Conservation (phyloP, 2,797 vertebrate genomes). For the Ceyx erithaca region DNA sequence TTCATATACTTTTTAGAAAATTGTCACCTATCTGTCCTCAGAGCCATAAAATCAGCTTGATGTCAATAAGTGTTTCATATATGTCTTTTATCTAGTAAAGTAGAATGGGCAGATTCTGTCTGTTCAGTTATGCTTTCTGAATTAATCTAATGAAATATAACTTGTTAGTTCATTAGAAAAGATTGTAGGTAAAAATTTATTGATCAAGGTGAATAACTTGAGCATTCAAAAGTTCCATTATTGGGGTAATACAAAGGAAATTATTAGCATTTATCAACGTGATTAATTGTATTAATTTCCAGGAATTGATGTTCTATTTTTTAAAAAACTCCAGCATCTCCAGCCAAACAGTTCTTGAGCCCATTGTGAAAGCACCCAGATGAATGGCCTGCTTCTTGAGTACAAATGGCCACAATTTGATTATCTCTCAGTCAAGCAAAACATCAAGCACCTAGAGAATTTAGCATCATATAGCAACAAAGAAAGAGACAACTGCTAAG, state of each 20-base stretch:
- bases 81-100: background rate
- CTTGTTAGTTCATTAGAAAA: background rate
- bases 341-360: background rate
- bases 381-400: background rate
- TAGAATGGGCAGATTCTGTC: background rate
- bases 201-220: conserved; percentile 16
- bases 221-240: conserved; percentile 31
- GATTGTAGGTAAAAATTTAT: background rate
- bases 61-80: background rate
- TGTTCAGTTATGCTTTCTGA: background rate
- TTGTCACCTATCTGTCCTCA: background rate
- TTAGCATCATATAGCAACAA: background rate
- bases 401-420: background rate
- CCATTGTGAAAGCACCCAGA: conserved; percentile 9
- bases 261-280: conserved; percentile 64
- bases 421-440: background rate
- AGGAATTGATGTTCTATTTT: conserved; percentile 15
- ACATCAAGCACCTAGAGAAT: background rate
- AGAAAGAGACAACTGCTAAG: background rate
- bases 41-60: conserved; percentile 5
- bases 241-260: conserved; percentile 21
- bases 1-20: background rate
- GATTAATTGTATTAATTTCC: conserved; percentile 55
- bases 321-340: background rate
- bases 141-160: background rate